Evolutionary conservation across 2,888 invertebrate species (phyloP), one percentile per base, ranked within the genome.

Genomic region (Lymantria monacha): DNA sequence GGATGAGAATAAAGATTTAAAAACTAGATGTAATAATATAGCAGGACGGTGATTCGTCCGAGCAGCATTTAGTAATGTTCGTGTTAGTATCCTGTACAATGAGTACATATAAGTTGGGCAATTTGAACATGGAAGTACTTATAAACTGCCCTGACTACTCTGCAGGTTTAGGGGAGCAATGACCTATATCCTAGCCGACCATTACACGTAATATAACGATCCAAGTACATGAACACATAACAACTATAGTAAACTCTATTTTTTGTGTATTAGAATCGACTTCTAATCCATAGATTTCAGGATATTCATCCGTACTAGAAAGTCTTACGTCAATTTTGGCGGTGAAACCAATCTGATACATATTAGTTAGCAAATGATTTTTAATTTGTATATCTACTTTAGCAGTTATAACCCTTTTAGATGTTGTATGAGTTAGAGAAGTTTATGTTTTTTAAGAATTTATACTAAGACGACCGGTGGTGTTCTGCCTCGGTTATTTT

Each of bases 381-480:
- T 46, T 67, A 70, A 67, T 76, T 85, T 22, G 53, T 70, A 75
- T 53, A 61, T 61, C 42, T 49, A 44, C 48, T 38, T 11, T 56
- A 58, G 62, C 57, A 53, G 63, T 58, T 61, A 64, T 60, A 57
- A 70, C 63, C 74, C 56, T 83, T 83, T n/a, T 72, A 48, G 55
- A 48, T 49, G 57, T 55, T 61, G 64, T 36, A 53, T 45, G 53
- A 22, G 49, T 43, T 55, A 53, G 64, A 33, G 78, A 79, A 87
- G 86, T 90, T 90, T 89, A 90, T 88, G 88, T 88, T 89, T 90
- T 87, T 87, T 87, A 87, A 89, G 87, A 89, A 89, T 88, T 88
- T 88, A 88, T 87, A 79, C 83, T 76, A 75, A 76, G 72, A 66
- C 69, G 67, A 58, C 61, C 76, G 74, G 74, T 85, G 82, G 80